phyloP scores from a whole-genome alignment of 2,797 vertebrate genomes.

The Coregonus sp. region DNA sequence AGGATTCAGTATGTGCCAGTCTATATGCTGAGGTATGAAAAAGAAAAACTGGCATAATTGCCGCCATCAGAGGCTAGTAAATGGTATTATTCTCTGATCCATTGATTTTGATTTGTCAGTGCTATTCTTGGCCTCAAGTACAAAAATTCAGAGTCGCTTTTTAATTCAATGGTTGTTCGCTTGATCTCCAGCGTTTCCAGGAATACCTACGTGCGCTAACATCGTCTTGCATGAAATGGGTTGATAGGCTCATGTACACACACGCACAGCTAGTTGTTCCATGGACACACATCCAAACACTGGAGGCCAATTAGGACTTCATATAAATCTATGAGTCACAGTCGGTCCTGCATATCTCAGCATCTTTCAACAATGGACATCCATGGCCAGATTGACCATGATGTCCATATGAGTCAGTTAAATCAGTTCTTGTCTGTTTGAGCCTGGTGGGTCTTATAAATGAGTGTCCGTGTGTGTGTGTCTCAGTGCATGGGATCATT shows the following conservation, averaged over 20 bases:
- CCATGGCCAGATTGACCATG: not conserved
- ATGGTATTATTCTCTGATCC: conserved; percentile 18
- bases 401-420: not conserved
- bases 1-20: conserved; percentile 2
- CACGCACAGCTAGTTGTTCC: conserved; percentile 44
- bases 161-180: conserved; percentile 58
- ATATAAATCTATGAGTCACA: conserved; percentile 54
- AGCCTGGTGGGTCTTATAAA: not conserved
- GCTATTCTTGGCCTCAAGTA: conserved; percentile 34
- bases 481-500: conserved; percentile 52
- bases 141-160: conserved; percentile 37
- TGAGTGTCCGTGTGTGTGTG: conserved; percentile 16
- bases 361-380: not conserved
- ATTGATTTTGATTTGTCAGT: conserved; percentile 1
- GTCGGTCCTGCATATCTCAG: conserved; percentile 34
- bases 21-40: not conserved
- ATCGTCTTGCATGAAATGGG: conserved; percentile 40
- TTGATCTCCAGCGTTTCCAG: conserved; percentile 32
- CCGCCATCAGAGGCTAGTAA: conserved; percentile 7
- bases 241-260: conserved; percentile 49
- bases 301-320: conserved; percentile 60
- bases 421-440: not conserved
- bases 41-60: not conserved
- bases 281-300: conserved; percentile 47
- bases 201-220: not conserved